phyloP scores from a whole-genome alignment of 1,140 invertebrate genomes.

The Euura saliciscinereae region DNA sequence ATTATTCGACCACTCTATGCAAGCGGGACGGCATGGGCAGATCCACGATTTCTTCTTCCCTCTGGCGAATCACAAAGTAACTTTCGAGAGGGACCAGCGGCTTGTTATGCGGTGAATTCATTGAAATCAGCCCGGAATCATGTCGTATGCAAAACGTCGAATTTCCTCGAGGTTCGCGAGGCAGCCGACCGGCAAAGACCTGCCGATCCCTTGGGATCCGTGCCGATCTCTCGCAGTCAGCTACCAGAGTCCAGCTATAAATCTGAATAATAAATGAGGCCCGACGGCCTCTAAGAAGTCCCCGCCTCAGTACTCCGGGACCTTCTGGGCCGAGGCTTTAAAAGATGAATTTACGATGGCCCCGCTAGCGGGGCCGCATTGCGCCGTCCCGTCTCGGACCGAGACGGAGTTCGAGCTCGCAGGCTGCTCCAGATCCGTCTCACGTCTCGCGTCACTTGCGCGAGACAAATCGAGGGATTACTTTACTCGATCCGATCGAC shows the following conservation, averaged over 20 bases:
- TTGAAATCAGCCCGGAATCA: slow-evolving; percentile 54
- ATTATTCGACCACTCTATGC: neutral
- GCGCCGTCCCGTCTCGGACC: neutral
- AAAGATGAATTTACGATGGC: slow-evolving; percentile 50
- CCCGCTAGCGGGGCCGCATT: neutral
- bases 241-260: slow-evolving; percentile 55
- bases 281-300: slow-evolving; percentile 60
- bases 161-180: slow-evolving; percentile 44
- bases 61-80: too few relatives aligned
- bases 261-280: slow-evolving; percentile 63
- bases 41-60: neutral
- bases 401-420: neutral
- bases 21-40: neutral
- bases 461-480: slow-evolving; percentile 3
- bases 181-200: slow-evolving; percentile 47
- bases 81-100: slow-evolving; percentile 4
- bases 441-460: neutral
- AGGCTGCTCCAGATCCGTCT: neutral
- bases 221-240: slow-evolving; percentile 56
- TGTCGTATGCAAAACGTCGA: slow-evolving; percentile 63
- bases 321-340: slow-evolving; percentile 37
- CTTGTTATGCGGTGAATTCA: slow-evolving; percentile 53
- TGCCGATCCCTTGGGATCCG: slow-evolving; percentile 60
- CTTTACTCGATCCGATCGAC: neutral
- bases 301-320: slow-evolving; percentile 50